Conservation (phyloP, 2,113 vertebrate species). For the Psammodynastes pulverulentus region DNA sequence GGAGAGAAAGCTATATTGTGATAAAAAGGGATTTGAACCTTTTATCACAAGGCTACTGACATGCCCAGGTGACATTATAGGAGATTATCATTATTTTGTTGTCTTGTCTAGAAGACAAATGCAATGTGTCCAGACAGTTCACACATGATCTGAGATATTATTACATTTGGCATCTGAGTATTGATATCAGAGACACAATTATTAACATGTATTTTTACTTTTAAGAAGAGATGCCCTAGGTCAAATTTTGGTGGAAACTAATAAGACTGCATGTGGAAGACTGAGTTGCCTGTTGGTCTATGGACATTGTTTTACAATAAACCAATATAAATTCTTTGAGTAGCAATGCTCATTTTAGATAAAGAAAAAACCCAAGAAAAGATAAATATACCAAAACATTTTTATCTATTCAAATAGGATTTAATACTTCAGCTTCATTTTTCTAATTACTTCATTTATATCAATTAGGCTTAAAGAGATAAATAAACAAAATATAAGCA, state of each 20-base stretch:
- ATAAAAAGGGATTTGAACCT: slow-evolving; percentile 21
- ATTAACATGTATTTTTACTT: background rate
- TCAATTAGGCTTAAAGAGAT: background rate
- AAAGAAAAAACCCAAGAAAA: slow-evolving; percentile 29
- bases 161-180: background rate
- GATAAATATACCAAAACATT: slow-evolving; percentile 16
- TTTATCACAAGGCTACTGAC: slow-evolving; percentile 1
- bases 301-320: slow-evolving; percentile 33
- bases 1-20: background rate
- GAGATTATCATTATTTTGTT: background rate
- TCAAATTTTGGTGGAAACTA: background rate
- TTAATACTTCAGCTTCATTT: slow-evolving; percentile 41
- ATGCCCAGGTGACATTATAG: slow-evolving; percentile 20
- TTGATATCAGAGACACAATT: slow-evolving; percentile 18
- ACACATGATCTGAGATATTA: background rate
- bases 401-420: slow-evolving; percentile 43
- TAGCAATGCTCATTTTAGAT: slow-evolving; percentile 48
- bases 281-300: background rate
- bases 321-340: slow-evolving; percentile 36
- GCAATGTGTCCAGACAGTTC: background rate
- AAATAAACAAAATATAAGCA: background rate
- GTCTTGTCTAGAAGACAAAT: slow-evolving; percentile 23
- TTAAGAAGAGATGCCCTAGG: rapidly evolving
- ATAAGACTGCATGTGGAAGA: background rate
- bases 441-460: background rate